Evolutionary conservation across 2,888 invertebrate genomes (phyloP).

Genomic region (Anarsia innoxiella): DNA sequence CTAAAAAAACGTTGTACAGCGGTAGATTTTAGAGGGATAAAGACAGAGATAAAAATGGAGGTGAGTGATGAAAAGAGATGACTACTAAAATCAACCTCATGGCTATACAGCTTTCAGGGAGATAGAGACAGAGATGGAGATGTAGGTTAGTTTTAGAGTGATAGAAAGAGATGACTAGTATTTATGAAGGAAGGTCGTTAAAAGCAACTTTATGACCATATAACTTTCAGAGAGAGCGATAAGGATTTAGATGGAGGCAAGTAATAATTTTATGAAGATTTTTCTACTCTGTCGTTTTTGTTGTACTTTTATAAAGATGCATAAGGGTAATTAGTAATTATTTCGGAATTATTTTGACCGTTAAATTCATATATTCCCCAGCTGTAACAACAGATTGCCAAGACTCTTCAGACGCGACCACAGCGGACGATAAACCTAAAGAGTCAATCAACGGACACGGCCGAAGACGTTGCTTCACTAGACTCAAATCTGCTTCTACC

Average conservation of each 20-base stretch:
- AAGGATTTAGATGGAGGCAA: too few species aligned
- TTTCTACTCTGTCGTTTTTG: too few species aligned
- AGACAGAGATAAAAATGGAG: slow-evolving; percentile 34
- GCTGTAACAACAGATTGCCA: slow-evolving; percentile 63
- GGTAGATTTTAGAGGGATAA: slow-evolving; percentile 29
- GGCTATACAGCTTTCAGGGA: slow-evolving; percentile 15
- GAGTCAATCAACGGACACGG: slow-evolving; percentile 68
- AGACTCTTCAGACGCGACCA: slow-evolving; percentile 74
- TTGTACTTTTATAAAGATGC: too few species aligned
- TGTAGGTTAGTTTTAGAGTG: slow-evolving; percentile 30
- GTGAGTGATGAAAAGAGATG: slow-evolving; percentile 13
- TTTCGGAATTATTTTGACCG: too few species aligned
- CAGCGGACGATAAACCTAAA: slow-evolving; percentile 64
- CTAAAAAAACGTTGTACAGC: not conserved
- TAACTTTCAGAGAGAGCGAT: too few species aligned
- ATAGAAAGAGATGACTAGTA: too few species aligned
- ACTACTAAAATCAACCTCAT: not conserved
- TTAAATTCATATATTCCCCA: too few species aligned
- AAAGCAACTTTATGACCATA: too few species aligned
- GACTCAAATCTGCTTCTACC: slow-evolving; percentile 81
- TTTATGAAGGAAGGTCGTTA: too few species aligned
- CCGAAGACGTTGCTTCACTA: slow-evolving; percentile 80
- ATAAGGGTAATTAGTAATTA: too few species aligned
- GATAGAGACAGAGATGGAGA: slow-evolving; percentile 36
- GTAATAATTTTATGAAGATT: too few species aligned